phyloP scores from a whole-genome alignment of 2,113 vertebrate species.

The Rhinolophus sinicus region DNA sequence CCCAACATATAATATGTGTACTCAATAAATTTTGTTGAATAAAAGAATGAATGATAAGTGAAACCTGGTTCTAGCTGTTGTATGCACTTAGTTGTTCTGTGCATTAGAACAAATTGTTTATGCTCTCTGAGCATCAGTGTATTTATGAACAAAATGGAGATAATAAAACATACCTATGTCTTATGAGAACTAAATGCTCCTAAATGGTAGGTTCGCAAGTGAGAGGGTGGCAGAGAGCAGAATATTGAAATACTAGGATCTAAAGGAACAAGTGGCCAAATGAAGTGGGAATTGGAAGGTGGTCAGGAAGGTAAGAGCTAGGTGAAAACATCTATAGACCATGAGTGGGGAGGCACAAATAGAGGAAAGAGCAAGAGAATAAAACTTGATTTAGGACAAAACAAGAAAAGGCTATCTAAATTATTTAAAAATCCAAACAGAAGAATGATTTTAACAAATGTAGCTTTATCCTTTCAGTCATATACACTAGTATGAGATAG shows the following conservation, averaged over 20 bases:
- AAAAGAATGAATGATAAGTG: background rate
- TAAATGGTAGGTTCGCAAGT: background rate
- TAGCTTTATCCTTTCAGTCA: constrained; percentile 7
- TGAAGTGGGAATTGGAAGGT: background rate
- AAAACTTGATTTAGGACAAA: constrained; percentile 29
- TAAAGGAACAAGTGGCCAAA: background rate
- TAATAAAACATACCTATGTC: constrained; percentile 22
- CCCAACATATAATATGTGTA: background rate
- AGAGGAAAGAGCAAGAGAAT: constrained; percentile 35
- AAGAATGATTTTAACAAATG: constrained; percentile 42
- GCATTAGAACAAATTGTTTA: constrained; percentile 23
- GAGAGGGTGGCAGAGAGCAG: background rate
- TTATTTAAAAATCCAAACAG: constrained; percentile 10
- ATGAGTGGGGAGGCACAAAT: background rate
- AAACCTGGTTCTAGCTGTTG: too few species aligned
- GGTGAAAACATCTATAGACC: background rate
- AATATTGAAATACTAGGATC: background rate
- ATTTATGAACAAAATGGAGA: constrained; percentile 55
- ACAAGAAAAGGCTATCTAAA: constrained; percentile 2
- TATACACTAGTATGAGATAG: background rate
- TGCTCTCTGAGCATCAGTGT: background rate
- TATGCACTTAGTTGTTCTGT: too few species aligned
- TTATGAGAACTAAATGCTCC: background rate
- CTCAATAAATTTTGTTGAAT: background rate
- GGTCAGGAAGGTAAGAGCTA: background rate